phyloP scores from a whole-genome alignment of 2,113 vertebrate genomes.

The Sturnus vulgaris region DNA sequence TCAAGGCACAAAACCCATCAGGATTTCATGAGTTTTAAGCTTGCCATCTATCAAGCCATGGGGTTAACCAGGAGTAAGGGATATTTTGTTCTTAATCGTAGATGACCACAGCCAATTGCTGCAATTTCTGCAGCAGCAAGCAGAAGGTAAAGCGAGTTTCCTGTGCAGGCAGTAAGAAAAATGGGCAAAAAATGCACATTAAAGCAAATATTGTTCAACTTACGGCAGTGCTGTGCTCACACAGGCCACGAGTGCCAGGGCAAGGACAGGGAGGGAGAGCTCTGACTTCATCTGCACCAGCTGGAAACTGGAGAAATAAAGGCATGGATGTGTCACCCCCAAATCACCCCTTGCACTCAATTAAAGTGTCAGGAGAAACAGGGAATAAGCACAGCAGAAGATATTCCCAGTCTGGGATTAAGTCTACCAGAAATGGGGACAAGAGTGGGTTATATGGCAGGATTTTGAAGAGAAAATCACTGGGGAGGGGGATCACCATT shows the following conservation, averaged over 20 bases:
- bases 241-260: slow-evolving; percentile 67
- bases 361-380: background rate
- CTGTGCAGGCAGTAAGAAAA: background rate
- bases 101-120: background rate
- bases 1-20: background rate
- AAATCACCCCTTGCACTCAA: background rate
- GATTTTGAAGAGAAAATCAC: background rate
- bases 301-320: slow-evolving; percentile 68
- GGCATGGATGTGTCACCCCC: background rate
- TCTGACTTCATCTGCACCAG: slow-evolving; percentile 71
- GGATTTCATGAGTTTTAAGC: background rate
- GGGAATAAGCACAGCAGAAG: background rate
- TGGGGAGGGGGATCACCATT: background rate
- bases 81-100: background rate
- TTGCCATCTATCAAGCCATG: background rate
- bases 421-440: background rate
- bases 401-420: background rate
- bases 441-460: background rate
- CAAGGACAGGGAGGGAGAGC: slow-evolving; percentile 66
- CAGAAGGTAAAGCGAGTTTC: background rate
- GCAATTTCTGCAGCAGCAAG: background rate
- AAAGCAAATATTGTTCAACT: slow-evolving; percentile 40
- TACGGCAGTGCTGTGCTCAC: slow-evolving; percentile 60
- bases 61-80: background rate
- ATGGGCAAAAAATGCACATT: background rate